phyloP scores from a whole-genome alignment of 2,113 vertebrate species.

The Cyanistes caeruleus region DNA sequence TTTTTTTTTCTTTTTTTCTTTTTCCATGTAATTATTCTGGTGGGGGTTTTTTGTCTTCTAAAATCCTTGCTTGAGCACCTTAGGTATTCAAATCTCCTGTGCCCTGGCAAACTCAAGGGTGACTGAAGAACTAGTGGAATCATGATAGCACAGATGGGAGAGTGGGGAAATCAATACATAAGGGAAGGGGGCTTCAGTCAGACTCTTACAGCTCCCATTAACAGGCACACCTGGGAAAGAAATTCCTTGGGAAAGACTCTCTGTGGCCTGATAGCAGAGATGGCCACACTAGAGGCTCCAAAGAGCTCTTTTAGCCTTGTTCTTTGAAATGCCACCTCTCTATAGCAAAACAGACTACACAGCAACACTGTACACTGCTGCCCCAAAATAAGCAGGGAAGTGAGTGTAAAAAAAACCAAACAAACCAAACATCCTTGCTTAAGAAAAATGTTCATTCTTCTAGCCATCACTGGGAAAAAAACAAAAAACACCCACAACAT shows the following conservation, averaged over 20 bases:
- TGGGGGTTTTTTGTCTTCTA: background rate
- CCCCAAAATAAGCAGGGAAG: background rate
- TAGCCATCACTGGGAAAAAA: background rate
- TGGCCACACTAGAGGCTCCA: background rate
- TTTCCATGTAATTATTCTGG: background rate
- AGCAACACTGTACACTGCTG: background rate
- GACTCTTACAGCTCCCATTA: background rate
- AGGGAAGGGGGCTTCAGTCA: background rate
- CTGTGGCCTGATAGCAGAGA: background rate
- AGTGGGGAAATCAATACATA: background rate
- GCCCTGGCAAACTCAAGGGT: background rate
- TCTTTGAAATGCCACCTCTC: background rate
- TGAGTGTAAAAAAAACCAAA: background rate
- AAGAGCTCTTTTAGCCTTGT: background rate
- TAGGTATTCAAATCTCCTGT: slow-evolving; percentile 19
- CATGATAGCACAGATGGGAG: background rate
- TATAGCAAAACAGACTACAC: background rate
- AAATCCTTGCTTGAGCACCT: background rate
- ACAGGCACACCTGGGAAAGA: background rate
- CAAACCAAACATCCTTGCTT: background rate
- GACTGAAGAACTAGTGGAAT: slow-evolving; percentile 4
- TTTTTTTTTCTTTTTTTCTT: background rate
- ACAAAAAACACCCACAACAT: background rate
- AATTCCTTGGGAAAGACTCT: background rate
- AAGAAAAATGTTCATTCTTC: slow-evolving; percentile 13